Base-by-base conservation (phyloP, 2,797 vertebrate genomes). In the Spinus olivaceus region DNA sequence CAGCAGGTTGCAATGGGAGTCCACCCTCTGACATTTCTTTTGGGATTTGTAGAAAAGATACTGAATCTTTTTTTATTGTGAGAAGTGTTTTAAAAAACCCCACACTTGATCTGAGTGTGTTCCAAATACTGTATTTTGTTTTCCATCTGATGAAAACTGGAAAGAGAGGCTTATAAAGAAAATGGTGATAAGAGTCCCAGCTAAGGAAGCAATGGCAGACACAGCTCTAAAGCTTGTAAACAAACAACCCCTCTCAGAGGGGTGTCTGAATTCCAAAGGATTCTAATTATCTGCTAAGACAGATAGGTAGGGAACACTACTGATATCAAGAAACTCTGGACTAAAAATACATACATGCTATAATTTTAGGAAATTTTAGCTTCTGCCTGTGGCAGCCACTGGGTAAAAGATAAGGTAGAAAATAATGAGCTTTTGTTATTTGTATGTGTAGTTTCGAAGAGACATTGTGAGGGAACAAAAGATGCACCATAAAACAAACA, bases 251-350 rank as follows among this genome's bases (percentile, higher is more conserved):
- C 53, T 84, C 81, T 89, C 69, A 84, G 90, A 92, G 33, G 24
- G 39, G 21, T 84, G 66, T 81, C 87, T 92, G 92, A 86, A 95
- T 95, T 92, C 81, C 87, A 94, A 51, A 86, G 73, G 78, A 85
- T 91, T 95, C 83, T 94, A 92, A 92, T 94, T 94, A 92, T 81
- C 88, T 78, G 22, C n/a, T 12, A 64, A 86, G 92, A 90, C 41
- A 74, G 72, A 92, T 54, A 54, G 67, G 76, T 54, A 37, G 8
- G 5, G 30, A 80, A 59, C 39, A 30, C 21, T 70, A 66, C 42
- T 56, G 81, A 39, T 83, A 61, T 5, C 79, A 85, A 86, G 39
- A 65, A 78, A 71, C 44, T 57, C 49, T 64, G 63, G 35, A 47
- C 78, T 73, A 63, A 70, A 67, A 85, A 77, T 74, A 81, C 42